Evolutionary conservation across 1,140 invertebrate genomes (phyloP), one percentile per base, ranked within the genome.

Genomic region (Drosophila subpulchrella): DNA sequence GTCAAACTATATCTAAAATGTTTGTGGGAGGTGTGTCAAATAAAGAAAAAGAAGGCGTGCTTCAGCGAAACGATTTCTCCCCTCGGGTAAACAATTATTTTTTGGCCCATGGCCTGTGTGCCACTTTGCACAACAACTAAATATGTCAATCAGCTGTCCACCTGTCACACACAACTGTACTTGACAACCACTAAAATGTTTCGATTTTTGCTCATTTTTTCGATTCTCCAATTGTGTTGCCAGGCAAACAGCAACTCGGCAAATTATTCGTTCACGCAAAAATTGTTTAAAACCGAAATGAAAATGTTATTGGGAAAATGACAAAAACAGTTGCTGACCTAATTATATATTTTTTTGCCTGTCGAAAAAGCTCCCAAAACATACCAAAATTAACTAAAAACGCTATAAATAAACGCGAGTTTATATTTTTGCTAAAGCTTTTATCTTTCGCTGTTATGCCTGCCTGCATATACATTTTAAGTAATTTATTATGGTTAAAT

Each of bases 311-410:
- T 70, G 66, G 66, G 75, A 89, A 86, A 88, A 62, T 88, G 83
- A 83, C 83, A 88, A 88, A 88, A 88, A 77, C 83, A 88, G 80
- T 88, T 83, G 80, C 62, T 88, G 83, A 88, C 83, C 83, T 67
- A 88, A 88, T 88, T 88, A 83, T 46, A 20, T 20, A 77, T 73
- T 32, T n/a, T 50, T 67, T 77, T 46, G 54, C 27, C 71, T 73
- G 38, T 41, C 46, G 13, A 58, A 61, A 44, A 60, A 34, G 39
- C 53, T 36, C 32, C 46, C 60, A 55, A 41, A 80, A 67, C 47
- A 65, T 42, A 56, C 38, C 42, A 68, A 78, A 60, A 46, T 55
- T 17, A 2, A 44, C 38, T 27, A 68, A 51, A 79, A 67, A 36
- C 48, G 55, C 65, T 61, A 54, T 59, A 53, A 54, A 50, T 59